phyloP scores from a whole-genome alignment of 92 coral and sea anemone genomes.

The Diadumene lineata region DNA sequence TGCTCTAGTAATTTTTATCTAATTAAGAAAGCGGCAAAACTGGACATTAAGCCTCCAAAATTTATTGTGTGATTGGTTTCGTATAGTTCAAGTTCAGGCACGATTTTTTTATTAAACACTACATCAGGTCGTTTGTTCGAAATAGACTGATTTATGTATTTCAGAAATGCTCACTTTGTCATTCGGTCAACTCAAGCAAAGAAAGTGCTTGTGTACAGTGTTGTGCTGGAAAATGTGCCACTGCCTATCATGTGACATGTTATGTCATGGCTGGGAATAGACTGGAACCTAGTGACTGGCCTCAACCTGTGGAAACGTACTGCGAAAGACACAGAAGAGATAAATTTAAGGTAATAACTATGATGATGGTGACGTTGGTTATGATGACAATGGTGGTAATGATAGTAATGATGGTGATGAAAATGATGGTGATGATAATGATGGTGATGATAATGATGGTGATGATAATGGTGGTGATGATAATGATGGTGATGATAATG shows the following conservation, averaged over 20 bases:
- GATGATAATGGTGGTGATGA: not conserved
- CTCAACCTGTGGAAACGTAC: slow-evolving; percentile 79
- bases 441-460: not conserved
- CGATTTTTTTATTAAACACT: too few relatives aligned
- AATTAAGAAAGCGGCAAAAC: too few relatives aligned
- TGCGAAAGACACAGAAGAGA: slow-evolving; percentile 82
- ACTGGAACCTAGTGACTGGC: slow-evolving; percentile 88
- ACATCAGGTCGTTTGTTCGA: not conserved
- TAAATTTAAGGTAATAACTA: slow-evolving; percentile 58
- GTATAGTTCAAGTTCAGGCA: too few relatives aligned
- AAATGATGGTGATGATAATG: not conserved
- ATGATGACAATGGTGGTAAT: not conserved
- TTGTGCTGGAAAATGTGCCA: slow-evolving; percentile 88
- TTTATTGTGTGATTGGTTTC: too few relatives aligned
- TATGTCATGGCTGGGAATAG: slow-evolving; percentile 69
- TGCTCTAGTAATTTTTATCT: too few relatives aligned
- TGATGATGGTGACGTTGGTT: not conserved
- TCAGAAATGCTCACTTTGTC: slow-evolving; percentile 77
- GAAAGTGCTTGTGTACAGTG: slow-evolving; percentile 80
- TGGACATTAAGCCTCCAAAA: too few relatives aligned
- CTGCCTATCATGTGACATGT: slow-evolving; percentile 82
- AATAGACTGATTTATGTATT: not conserved
- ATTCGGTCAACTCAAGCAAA: slow-evolving; percentile 33
- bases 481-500: not conserved
- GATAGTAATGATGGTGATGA: not conserved